These are phyloP conservation scores for Mythimna lalbum DNA, from an alignment of 2,888 invertebrate species.

Conservation along the genomic window DNA sequence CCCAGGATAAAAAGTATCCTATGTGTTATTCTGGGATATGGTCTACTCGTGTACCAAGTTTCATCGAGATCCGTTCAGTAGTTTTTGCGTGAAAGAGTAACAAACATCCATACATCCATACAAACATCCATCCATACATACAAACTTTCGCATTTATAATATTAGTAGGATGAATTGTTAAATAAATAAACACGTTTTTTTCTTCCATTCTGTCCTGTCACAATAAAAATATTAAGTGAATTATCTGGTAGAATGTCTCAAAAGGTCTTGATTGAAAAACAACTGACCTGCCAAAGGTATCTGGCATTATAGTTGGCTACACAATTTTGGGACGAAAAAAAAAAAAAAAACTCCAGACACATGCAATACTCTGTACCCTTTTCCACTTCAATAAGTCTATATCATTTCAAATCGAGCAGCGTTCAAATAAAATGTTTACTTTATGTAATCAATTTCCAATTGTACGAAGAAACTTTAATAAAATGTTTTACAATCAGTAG, in stretches of 20 bases:
- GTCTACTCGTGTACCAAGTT: no score
- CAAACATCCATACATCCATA: no score
- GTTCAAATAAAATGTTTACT: conserved; percentile 36
- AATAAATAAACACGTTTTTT: no score
- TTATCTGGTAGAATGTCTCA: not conserved
- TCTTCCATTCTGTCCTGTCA: no score
- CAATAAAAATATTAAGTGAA: no score
- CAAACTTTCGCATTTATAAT: no score
- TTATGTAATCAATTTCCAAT: conserved; percentile 51
- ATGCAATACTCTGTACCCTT: conserved; percentile 12
- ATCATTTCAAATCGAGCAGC: conserved; percentile 11
- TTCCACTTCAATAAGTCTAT: conserved; percentile 32
- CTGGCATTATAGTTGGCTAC: not conserved
- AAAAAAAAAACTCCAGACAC: not conserved
- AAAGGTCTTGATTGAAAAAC: not conserved
- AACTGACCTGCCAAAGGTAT: not conserved
- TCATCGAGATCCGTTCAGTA: no score
- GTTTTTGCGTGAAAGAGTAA: no score
- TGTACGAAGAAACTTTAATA: conserved; percentile 29
- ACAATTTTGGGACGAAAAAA: not conserved
- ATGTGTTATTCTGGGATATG: no score
- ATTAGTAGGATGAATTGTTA: no score
- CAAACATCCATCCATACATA: no score
- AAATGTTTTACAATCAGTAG: conserved; percentile 21
- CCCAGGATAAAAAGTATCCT: no score